Evolutionary conservation across 1,140 invertebrate genomes (phyloP).

Genomic region (Leucophenga varia): DNA sequence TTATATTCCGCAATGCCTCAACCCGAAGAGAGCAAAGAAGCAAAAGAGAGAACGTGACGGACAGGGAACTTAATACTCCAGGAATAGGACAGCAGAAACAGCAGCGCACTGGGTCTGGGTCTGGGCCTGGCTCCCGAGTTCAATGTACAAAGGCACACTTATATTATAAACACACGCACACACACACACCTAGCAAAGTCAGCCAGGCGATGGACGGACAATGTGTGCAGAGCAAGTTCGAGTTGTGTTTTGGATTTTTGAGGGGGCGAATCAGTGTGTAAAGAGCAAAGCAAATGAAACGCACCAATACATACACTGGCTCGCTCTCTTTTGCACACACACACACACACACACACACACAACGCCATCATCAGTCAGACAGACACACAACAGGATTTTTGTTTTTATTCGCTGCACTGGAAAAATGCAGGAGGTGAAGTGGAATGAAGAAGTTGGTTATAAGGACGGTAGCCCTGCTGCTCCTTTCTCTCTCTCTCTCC

Average conservation of each 20-base stretch:
- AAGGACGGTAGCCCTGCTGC: slow-evolving; percentile 8
- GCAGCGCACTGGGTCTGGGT: slow-evolving; percentile 11
- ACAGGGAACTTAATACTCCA: too few relatives aligned
- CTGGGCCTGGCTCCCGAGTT: slow-evolving; percentile 19
- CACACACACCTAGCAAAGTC: slow-evolving; percentile 22
- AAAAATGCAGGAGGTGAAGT: slow-evolving; percentile 10
- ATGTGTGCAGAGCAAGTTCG: slow-evolving; percentile 45
- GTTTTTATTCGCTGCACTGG: slow-evolving; percentile 28
- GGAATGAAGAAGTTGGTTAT: slow-evolving; percentile 7
- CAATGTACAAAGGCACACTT: slow-evolving; percentile 41
- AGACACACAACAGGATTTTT: slow-evolving; percentile 42
- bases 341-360: slow-evolving; percentile 24
- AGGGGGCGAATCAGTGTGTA: slow-evolving; percentile 31
- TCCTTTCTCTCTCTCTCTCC: not conserved
- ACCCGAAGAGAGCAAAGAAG: too few relatives aligned
- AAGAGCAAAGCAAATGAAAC: slow-evolving; percentile 31
- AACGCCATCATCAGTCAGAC: slow-evolving; percentile 18
- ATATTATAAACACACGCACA: too few relatives aligned
- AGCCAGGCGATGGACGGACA: slow-evolving; percentile 33
- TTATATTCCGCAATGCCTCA: too few relatives aligned
- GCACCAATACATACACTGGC: slow-evolving; percentile 27
- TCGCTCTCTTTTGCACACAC: slow-evolving; percentile 15
- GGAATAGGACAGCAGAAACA: slow-evolving; percentile 18
- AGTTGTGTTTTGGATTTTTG: slow-evolving; percentile 37
- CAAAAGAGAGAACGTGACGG: too few relatives aligned